Base-by-base conservation (phyloP, 1,140 invertebrate species). In the Ptiloglossa arizonensis region DNA sequence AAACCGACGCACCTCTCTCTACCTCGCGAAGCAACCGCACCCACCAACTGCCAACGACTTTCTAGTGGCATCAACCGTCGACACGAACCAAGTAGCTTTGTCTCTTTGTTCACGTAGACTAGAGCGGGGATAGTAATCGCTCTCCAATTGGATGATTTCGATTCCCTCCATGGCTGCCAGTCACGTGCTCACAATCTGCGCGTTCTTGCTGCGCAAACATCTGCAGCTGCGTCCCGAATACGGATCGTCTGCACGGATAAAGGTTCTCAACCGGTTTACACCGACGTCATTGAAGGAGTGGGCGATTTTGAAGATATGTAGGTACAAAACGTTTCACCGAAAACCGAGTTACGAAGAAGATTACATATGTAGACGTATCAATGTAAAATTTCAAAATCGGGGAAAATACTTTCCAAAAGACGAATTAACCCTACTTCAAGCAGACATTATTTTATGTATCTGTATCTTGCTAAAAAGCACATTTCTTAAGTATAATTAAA, bases 101-200 rank as follows among this genome's bases (percentile, higher is more conserved):
- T 88, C 88, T 87, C 90, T 91, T 91, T 91, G 90, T 91, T 89
- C 87, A 67, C 27, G 52, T 32, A 56, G 57, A 48, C 54, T n/a
- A 46, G 27, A 19, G 82, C 19, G 63, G 79, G 75, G 75, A 76
- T 66, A 22, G n/a, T 29, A 52, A 19, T 4, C 13, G 32, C 38
- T 15, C 22, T 29, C 56, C 38, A 27, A 74, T 68, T 64, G 60
- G 52, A 1, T 13, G 15, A 44, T 70, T 64, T 70, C 66, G 70
- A 11, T 60, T 54, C 67, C 78, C 52, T 73, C 72, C 44, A 0
- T 19, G 38, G 22, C 48, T 8, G 13, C 0, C 9, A 1, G 48
- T 80, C 85, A 84, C 83, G 80, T 87, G 86, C 82, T 50, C 48
- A 2, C 27, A 15, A 59, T 66, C 79, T 88, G 85, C 85, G 88